These are phyloP conservation scores for Crocuta crocuta DNA, from an alignment of 2,113 vertebrate species.

Conservation along the genomic window DNA sequence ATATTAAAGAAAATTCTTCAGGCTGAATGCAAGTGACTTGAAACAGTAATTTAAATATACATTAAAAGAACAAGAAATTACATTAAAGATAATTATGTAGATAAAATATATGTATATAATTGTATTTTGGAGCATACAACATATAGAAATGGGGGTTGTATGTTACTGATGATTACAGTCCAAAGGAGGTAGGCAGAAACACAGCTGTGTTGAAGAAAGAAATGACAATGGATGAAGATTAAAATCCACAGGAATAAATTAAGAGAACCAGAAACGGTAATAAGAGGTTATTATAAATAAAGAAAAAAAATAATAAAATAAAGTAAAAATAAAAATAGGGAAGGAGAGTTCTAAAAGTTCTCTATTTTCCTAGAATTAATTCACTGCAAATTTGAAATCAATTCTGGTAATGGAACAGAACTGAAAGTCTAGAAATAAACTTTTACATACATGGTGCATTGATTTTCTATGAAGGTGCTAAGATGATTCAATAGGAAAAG, in stretches of 20 bases:
- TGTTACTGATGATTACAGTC: background rate
- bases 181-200: background rate
- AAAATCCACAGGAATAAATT: background rate
- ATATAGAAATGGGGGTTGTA: background rate
- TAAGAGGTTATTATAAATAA: background rate
- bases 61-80: background rate
- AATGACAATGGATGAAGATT: background rate
- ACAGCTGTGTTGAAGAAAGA: background rate
- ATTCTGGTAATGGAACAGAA: background rate
- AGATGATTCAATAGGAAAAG: background rate
- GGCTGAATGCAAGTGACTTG: background rate
- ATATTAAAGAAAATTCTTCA: background rate
- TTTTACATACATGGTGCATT: background rate
- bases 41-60: background rate
- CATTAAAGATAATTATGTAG: background rate
- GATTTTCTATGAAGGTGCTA: background rate
- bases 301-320: background rate
- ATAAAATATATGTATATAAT: background rate
- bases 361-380: background rate
- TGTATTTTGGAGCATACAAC: background rate
- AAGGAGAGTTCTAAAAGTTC: background rate
- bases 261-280: background rate
- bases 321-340: background rate
- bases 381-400: background rate
- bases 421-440: background rate